phyloP scores from a whole-genome alignment of 1,140 invertebrate genomes.

The Lordiphosa stackelbergi region DNA sequence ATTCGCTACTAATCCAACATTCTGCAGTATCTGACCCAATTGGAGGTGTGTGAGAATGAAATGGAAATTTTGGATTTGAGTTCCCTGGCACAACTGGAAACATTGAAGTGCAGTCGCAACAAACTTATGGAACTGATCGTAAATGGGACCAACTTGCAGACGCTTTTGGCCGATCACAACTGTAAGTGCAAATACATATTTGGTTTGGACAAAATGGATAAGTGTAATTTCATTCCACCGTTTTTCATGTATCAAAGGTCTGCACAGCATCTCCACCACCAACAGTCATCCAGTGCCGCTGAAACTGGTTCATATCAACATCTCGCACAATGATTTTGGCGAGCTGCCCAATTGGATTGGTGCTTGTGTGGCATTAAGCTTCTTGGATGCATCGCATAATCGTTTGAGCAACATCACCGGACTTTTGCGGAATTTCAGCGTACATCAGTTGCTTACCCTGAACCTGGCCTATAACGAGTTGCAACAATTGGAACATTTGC shows the following conservation, averaged over 20 bases:
- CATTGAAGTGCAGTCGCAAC: constrained; percentile 85
- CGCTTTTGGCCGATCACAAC: constrained; percentile 86
- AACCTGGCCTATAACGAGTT: constrained; percentile 87
- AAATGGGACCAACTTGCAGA: constrained; percentile 82
- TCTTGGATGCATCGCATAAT: constrained; percentile 87
- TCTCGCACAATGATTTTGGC: constrained; percentile 87
- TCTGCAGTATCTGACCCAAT: constrained; percentile 82
- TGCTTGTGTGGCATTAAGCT: constrained; percentile 84
- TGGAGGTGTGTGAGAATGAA: constrained; percentile 88
- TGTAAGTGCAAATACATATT: constrained; percentile 78
- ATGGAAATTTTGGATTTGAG: constrained; percentile 86
- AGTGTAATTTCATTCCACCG: no score
- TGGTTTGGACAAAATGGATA: no score
- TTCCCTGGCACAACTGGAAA: constrained; percentile 83
- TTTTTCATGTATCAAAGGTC: constrained; percentile 59
- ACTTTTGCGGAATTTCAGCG: constrained; percentile 85
- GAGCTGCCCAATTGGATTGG: constrained; percentile 87
- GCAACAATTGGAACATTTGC: constrained; percentile 83
- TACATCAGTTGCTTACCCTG: constrained; percentile 83
- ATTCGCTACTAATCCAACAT: constrained; percentile 6
- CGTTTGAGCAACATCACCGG: constrained; percentile 83
- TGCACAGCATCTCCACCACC: constrained; percentile 52
- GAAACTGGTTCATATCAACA: constrained; percentile 85
- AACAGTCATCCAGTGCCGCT: constrained; percentile 77
- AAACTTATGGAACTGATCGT: constrained; percentile 83